Percentiles rank a stretch among this genome's conserved stretches.
Conservation (phyloP, 2,888 invertebrate genomes). For the Cephus rjabovi region DNA sequence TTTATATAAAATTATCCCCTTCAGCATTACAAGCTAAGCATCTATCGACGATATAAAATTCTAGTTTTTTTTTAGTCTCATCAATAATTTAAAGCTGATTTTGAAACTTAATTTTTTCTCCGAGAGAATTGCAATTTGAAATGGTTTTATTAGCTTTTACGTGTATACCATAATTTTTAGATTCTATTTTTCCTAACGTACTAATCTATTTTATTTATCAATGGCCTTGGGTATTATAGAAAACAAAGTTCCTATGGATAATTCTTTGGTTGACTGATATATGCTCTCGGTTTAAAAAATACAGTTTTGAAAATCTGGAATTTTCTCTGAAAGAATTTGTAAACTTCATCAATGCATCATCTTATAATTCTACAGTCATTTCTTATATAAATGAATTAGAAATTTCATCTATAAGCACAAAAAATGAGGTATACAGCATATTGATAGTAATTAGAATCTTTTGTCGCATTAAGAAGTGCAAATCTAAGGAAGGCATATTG, state of each 20-base stretch:
- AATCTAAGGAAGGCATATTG: background rate
- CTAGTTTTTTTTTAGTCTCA: background rate
- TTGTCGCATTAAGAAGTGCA: too few relatives aligned
- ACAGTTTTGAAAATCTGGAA: background rate
- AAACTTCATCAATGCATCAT: background rate
- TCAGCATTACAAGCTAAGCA: background rate
- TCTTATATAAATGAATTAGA: background rate
- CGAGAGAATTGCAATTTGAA: background rate
- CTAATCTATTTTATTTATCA: background rate
- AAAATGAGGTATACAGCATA: background rate
- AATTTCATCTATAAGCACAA: background rate
- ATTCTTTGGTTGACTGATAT: background rate
- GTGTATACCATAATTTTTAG: background rate
- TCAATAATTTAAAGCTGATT: background rate
- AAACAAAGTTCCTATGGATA: background rate
- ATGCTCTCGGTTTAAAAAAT: background rate
- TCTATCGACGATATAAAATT: background rate
- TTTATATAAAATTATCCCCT: background rate
- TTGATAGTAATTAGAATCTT: too few relatives aligned
- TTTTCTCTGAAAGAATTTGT: background rate
- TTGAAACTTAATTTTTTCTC: background rate
- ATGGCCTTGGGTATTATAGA: background rate
- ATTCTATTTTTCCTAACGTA: background rate
- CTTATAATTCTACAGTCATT: background rate
- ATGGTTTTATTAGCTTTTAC: background rate